Evolutionary conservation across 2,888 invertebrate genomes (phyloP), one percentile per base, ranked within the genome.

Genomic region (Eupithecia vulgata): DNA sequence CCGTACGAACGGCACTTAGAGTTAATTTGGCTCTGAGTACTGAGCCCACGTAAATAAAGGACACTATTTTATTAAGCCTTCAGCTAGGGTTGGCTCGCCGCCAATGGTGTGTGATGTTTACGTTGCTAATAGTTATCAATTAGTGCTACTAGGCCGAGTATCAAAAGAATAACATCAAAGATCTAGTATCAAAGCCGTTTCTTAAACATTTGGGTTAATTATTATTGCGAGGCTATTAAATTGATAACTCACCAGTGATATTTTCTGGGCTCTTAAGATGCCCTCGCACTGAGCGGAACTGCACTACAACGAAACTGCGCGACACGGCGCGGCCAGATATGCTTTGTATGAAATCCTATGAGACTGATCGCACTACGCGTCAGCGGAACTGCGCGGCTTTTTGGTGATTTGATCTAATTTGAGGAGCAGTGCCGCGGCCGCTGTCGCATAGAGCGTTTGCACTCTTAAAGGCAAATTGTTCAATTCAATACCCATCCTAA

Each of bases 11-110:
- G 76, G 74, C 79, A 78, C 79, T 81, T 79, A 75, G 73, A 79
- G 80, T 78, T 80, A 80, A 83, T 81, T 81, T 80, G 74, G 74
- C 62, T 71, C 67, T 75, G 69, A 73, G 75, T 77, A 78, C 57
- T 57, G 57, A 57, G 70, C 76, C 80, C 70, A 73, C 70, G 75
- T 76, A 81, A 80, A 80, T 81, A 82, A 77, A 75, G 76, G 77
- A 73, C 77, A 76, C 79, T 76, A 79, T 80, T 81, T 81, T 81
- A 81, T 79, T 78, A 80, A 73, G 68, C 64, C 71, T 25, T 12
- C 45, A 68, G 34, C 62, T 75, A 79, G 79, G 77, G 81, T 72
- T 77, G 76, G 68, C 77, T 61, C 68, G 25, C 15, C 21, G 61
- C 67, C 67, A 67, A 66, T 10, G n/a, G 37, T 37, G 65, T 25